These are phyloP conservation scores for Teleogryllus oceanicus DNA, from an alignment of 2,888 invertebrate genomes.

Conservation along the genomic window DNA sequence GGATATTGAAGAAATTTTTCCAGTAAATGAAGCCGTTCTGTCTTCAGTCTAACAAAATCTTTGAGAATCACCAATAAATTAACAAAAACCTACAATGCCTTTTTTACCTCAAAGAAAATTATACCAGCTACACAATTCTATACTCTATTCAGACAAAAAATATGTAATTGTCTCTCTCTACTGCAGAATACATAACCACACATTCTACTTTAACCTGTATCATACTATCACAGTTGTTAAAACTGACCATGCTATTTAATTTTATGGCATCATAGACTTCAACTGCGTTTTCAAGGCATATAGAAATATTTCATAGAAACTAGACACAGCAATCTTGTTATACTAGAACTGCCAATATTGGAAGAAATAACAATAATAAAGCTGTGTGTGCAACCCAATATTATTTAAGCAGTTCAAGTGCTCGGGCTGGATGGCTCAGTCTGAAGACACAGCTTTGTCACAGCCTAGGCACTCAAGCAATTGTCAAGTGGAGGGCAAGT, in stretches of 20 bases:
- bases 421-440: slow-evolving; percentile 12
- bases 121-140: background rate
- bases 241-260: background rate
- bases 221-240: background rate
- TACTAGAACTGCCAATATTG: background rate
- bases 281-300: background rate
- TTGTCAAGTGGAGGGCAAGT: slow-evolving; percentile 42
- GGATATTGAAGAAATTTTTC: too few relatives aligned
- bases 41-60: background rate
- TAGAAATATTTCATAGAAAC: slow-evolving; percentile 7
- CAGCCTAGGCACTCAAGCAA: slow-evolving; percentile 33
- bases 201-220: background rate
- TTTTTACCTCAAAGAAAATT: background rate
- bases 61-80: background rate
- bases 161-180: background rate
- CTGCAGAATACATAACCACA: background rate
- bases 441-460: slow-evolving; percentile 25
- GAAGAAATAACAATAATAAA: background rate
- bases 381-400: background rate
- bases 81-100: background rate
- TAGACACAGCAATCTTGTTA: background rate
- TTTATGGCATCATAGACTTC: background rate
- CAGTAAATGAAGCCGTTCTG: too few relatives aligned
- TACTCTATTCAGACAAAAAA: background rate
- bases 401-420: background rate